Percentiles rank a stretch among this genome's conserved stretches.
phyloP scores from a whole-genome alignment of 2,888 invertebrate species.

The Sphaerophoria rueppellii region DNA sequence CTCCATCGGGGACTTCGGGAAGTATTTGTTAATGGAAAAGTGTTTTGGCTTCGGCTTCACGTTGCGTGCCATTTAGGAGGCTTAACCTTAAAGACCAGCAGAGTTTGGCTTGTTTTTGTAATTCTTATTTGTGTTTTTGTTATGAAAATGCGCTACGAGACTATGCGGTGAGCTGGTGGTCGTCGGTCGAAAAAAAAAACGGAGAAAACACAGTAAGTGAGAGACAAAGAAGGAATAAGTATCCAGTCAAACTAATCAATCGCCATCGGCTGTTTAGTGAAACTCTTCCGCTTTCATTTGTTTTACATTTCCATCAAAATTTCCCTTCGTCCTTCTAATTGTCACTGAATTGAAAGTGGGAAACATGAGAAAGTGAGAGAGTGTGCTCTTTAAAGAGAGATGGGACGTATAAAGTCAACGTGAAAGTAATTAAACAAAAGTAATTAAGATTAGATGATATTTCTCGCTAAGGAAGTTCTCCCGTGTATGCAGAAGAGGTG shows the following conservation, averaged over 20 bases:
- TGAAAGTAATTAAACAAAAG: conserved; percentile 82
- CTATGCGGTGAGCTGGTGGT: conserved; percentile 20
- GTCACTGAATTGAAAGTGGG: background rate
- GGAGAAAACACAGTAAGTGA: background rate
- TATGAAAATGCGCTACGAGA: conserved; percentile 35
- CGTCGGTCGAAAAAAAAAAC: no score
- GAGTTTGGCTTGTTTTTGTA: conserved; percentile 20
- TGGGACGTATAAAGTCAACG: conserved; percentile 74
- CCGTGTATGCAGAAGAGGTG: conserved; percentile 25
- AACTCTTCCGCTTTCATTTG: conserved; percentile 50
- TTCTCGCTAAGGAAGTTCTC: conserved; percentile 50
- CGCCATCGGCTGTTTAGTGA: conserved; percentile 49
- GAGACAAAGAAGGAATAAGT: background rate
- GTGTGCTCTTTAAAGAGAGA: conserved; percentile 29
- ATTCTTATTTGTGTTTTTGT: conserved; percentile 4
- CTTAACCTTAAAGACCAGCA: background rate
- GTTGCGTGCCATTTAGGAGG: conserved; percentile 9
- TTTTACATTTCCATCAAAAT: background rate
- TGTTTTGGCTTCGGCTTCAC: conserved; percentile 66
- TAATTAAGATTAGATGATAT: conserved; percentile 80
- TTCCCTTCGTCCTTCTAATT: background rate
- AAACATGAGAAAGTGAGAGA: background rate
- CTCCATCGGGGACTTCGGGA: conserved; percentile 64
- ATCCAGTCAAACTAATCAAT: conserved; percentile 48
- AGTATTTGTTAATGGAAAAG: conserved; percentile 69